Base-by-base conservation (phyloP, 2,113 vertebrate species). In the Chascanopsetta lugubris region DNA sequence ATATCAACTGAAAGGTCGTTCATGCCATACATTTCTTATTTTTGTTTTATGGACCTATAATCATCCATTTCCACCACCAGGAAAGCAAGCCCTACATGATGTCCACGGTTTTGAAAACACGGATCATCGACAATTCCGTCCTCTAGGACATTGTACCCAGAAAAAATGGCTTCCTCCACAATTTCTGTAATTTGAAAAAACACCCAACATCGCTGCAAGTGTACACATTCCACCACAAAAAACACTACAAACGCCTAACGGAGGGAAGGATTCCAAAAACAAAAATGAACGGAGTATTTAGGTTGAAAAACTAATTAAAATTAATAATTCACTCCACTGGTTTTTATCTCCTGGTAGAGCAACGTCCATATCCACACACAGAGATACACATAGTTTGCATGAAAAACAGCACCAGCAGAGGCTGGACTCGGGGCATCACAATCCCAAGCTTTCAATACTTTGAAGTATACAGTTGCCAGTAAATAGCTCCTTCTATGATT, bases 341-440 rank as follows among this genome's bases (percentile, higher is more conserved):
- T 79, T 89, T 36, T 25, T 2, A 72, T 66, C 42, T 83, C 55
- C 20, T 69, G 60, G 68, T 47, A 65, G 54, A 72, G 27, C 64
- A 70, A 34, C 18, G 64, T 67, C 57, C 83, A 56, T 73, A 86
- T 82, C 85, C 80, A 87, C 87, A 82, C 80, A 90, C 72, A 72
- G 48, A 72, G 50, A 69, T 20, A 46, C 75, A 85, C 65, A 82
- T 59, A 66, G 65, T 84, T 69, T 70, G 61, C 62, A 75, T 75
- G 65, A 83, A 47, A 72, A 84, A 83, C 62, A 56, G 25, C 8
- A 58, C 72, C 83, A 83, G 72, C 63, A 55, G 59, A 65, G 24
- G 64, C 74, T 32, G 59, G 60, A 55, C 59, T 54, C 54, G 72
- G 43, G 50, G 79, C 79, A 43, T 69, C 74, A 89, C 79, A 77